Evolutionary conservation across 2,113 vertebrate species (phyloP), one percentile per base, ranked within the genome.

Genomic region (Solenodon paradoxus): DNA sequence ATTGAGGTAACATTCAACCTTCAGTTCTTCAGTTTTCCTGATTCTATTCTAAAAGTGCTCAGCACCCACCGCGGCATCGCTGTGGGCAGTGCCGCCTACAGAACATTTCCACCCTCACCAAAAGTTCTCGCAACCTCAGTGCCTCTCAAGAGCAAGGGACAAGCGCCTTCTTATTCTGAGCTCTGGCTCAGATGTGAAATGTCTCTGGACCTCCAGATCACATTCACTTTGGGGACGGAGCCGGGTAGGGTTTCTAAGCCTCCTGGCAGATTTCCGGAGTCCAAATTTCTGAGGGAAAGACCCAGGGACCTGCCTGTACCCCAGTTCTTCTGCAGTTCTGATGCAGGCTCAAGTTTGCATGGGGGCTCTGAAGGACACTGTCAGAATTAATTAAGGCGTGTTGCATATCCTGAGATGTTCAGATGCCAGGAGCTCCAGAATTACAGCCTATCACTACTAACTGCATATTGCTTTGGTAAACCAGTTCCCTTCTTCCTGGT

Each of bases 381-480:
- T 84, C 55, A 80, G 90, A 69, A 87, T 96, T 95, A 95, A 96
- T 94, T 95, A 88, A 86, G 40, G 57, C 26, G 19, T 26, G 71
- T 3, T 49, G 80, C 72, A 47, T 69, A 22, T 61, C 57, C 80
- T 79, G 32, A 79, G 35, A 64, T 78, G 55, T 74, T 95, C 74
- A 7, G 66, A 81, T 22, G 40, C 20, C 17, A 32, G 0, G 0
- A 77, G 75, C 55, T 57, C 45, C 64, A 69, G 85, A 35, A 11
- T 59, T 86, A 66, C 59, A 91, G 61, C 63, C 47, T 59, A 77
- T 94, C 74, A 64, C 87, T 94, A 32, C 87, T 78, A 95, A 92
- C 93, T 94, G 71, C 40, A 9, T 64, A 42, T 90, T 83, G 74
- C 82, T 87, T 77, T 88, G 89, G 87, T 55, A 40, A 84, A 63